Conservation (phyloP, 35 echinoderm and acorn worm species). For the Apostichopus japonicus region DNA sequence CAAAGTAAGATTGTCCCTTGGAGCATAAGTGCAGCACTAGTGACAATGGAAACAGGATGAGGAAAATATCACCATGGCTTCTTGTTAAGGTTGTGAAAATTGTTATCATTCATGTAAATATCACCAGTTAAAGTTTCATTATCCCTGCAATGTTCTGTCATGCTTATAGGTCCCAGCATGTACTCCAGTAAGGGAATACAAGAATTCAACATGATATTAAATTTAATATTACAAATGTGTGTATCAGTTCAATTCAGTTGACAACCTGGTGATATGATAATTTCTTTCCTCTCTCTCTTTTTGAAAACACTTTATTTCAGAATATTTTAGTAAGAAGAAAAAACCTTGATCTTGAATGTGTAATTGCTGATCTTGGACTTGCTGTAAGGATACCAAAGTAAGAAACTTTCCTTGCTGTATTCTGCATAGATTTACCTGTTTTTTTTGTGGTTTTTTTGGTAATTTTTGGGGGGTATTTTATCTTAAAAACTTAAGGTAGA, state of each 20-base stretch:
- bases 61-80: not conserved
- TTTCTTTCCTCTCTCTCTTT: not conserved
- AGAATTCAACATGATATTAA: too few relatives aligned
- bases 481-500: too few relatives aligned
- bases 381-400: slow-evolving; percentile 43
- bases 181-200: too few relatives aligned
- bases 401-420: not conserved
- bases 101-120: not conserved
- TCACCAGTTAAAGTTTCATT: too few relatives aligned
- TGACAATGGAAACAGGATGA: not conserved
- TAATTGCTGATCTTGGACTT: slow-evolving; percentile 46
- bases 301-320: not conserved
- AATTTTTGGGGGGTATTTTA: too few relatives aligned
- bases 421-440: not conserved
- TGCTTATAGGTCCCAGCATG: too few relatives aligned
- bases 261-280: not conserved
- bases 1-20: not conserved
- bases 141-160: too few relatives aligned
- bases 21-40: not conserved
- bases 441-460: too few relatives aligned
- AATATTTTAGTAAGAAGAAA: slow-evolving; percentile 41
- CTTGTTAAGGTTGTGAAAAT: not conserved
- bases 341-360: slow-evolving; percentile 48
- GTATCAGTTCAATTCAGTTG: not conserved
- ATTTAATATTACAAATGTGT: too few relatives aligned